phyloP scores from a whole-genome alignment of 2,797 vertebrate genomes.

The Gambusia yucatana region DNA sequence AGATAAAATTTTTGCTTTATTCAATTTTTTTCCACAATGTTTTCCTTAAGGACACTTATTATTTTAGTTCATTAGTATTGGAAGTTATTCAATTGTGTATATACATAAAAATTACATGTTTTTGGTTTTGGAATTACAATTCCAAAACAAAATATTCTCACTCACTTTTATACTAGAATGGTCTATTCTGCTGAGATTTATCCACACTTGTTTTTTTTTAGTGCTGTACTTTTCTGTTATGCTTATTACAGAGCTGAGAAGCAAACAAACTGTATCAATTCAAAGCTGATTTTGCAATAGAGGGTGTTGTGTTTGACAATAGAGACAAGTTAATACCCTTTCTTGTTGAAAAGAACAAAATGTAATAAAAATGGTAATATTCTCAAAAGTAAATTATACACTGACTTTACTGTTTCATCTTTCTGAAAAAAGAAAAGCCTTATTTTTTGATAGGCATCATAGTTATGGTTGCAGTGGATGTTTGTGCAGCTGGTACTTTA shows the following conservation, averaged over 20 bases:
- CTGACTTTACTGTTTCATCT: not conserved
- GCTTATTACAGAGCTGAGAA: not conserved
- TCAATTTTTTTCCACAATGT: not conserved
- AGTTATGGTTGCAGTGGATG: not conserved
- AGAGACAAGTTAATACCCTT: not conserved
- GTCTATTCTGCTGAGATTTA: not conserved
- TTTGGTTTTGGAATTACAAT: not conserved
- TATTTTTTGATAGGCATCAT: not conserved
- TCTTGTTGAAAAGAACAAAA: not conserved
- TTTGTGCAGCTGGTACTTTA: not conserved
- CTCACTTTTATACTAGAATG: constrained; percentile 2
- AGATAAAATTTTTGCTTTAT: not conserved
- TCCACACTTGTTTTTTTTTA: not conserved
- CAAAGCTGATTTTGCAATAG: not conserved
- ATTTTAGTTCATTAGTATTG: not conserved
- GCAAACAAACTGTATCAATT: not conserved
- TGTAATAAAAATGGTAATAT: constrained; percentile 7
- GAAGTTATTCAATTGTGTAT: not conserved
- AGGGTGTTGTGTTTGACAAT: not conserved
- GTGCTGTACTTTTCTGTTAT: not conserved
- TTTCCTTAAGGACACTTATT: no score
- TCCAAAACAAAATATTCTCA: constrained; percentile 22
- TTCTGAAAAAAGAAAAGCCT: not conserved
- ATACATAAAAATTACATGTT: not conserved
- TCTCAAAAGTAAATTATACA: not conserved